Base-by-base conservation (phyloP, 1,140 invertebrate genomes). In the Listronotus bonariensis region DNA sequence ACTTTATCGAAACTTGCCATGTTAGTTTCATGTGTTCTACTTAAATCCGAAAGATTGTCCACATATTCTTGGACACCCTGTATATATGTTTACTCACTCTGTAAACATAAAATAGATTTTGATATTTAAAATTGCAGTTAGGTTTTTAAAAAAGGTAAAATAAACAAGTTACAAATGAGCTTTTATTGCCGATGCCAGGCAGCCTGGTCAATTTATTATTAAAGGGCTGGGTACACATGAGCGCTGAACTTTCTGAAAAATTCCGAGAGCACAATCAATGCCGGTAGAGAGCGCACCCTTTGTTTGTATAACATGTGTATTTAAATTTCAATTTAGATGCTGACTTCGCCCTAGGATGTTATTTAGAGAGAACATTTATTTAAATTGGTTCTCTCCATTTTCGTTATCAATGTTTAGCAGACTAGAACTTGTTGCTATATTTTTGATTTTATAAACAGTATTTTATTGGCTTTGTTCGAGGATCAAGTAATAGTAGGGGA, bases 271-370 rank as follows among this genome's bases (percentile, higher is more conserved):
- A 45, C 17, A 18, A 8, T 45, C 7, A 45, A 45, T 17, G 17
- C 8, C 8, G 42, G 42, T 8, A 3, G 42, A 18, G 14, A 15
- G 42, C 14, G 42, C 17, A 45, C 42, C n/a, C 42, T 15, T 17
- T 45, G 14, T 18, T 1, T 45, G 42, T 5, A 9, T 15, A 18
- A 14, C 8, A 18, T 45, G 42, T 45, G 42, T 45, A 18, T 45
- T 45, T 15, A 45, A 45, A 45, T 45, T 45, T 45, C 42, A 45
- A 45, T 45, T 45, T 45, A 45, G 4, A 45, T 45, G 14, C 14
- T 18, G 14, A 3, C 7, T 45, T 18, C 7, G 7, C 14, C 14
- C 17, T n/a, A 9, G 17, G 14, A 8, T 14, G 42, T 18, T 9
- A 45, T 18, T 45, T 45, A 1, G 2, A 45, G 42, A 15, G 42